Percentiles rank a stretch among this genome's conserved stretches.
phyloP scores from a whole-genome alignment of 1,140 invertebrate genomes.

The Micrasema minimum region DNA sequence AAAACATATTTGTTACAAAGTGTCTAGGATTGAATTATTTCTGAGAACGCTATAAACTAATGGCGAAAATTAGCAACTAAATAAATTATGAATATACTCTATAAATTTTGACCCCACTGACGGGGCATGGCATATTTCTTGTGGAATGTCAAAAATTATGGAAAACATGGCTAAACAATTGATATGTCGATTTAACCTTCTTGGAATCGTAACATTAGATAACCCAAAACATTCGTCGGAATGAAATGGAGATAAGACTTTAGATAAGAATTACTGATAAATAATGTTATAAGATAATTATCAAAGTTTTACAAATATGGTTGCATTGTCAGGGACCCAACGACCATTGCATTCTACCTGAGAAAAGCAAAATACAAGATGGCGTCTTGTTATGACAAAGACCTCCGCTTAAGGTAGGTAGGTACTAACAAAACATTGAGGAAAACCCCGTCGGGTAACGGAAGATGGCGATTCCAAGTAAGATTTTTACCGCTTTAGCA shows the following conservation, averaged over 20 bases:
- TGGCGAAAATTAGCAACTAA: slow-evolving; percentile 29
- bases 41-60: slow-evolving; percentile 1
- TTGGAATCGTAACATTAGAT: neutral
- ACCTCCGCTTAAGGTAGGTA: neutral
- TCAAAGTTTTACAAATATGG: no score
- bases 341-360: slow-evolving; percentile 13
- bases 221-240: neutral
- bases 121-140: slow-evolving; percentile 28
- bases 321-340: slow-evolving; percentile 1
- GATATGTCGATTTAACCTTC: neutral
- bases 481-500: neutral
- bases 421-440: neutral
- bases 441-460: no score
- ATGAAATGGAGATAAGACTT: no score
- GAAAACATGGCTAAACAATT: slow-evolving; percentile 3
- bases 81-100: slow-evolving; percentile 34
- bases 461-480: no score
- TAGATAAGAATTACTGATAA: no score
- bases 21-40: no score
- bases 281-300: no score
- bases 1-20: no score
- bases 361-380: slow-evolving; percentile 2
- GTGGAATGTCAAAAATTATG: slow-evolving; percentile 15
- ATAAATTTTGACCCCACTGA: slow-evolving; percentile 30
- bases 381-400: slow-evolving; percentile 5